Evolutionary conservation across 2,888 invertebrate species (phyloP).

Genomic region (Acanthosepion lycidas): DNA sequence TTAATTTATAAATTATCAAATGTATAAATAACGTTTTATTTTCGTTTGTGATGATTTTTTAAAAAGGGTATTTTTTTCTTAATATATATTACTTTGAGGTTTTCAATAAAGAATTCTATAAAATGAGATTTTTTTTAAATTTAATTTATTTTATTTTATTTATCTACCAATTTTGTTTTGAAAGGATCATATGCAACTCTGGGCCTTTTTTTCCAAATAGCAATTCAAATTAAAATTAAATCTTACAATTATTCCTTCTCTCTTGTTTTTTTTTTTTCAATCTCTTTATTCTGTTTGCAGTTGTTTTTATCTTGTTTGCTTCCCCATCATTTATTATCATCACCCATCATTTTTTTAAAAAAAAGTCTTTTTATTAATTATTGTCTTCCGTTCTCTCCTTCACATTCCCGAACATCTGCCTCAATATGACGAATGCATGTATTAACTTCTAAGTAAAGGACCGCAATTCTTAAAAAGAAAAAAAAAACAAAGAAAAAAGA

Average conservation of each 20-base stretch:
- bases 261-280: neutral
- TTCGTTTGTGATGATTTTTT: too few relatives aligned
- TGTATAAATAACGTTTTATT: too few relatives aligned
- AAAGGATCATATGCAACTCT: too few relatives aligned
- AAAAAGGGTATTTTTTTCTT: too few relatives aligned
- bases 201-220: too few relatives aligned
- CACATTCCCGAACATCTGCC: neutral
- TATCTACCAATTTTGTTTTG: too few relatives aligned
- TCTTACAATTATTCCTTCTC: neutral
- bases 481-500: neutral
- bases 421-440: neutral
- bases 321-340: neutral
- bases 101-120: too few relatives aligned
- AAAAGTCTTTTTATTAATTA: neutral
- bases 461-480: neutral
- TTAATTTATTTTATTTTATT: too few relatives aligned
- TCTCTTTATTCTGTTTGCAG: neutral
- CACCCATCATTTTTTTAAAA: neutral
- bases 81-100: too few relatives aligned
- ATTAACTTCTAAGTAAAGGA: neutral
- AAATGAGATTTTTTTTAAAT: too few relatives aligned
- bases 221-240: neutral
- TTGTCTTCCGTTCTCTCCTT: neutral
- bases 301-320: neutral
- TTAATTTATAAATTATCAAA: too few relatives aligned